Evolutionary conservation across 2,888 invertebrate genomes (phyloP).

Genomic region (Quadriops clusia): DNA sequence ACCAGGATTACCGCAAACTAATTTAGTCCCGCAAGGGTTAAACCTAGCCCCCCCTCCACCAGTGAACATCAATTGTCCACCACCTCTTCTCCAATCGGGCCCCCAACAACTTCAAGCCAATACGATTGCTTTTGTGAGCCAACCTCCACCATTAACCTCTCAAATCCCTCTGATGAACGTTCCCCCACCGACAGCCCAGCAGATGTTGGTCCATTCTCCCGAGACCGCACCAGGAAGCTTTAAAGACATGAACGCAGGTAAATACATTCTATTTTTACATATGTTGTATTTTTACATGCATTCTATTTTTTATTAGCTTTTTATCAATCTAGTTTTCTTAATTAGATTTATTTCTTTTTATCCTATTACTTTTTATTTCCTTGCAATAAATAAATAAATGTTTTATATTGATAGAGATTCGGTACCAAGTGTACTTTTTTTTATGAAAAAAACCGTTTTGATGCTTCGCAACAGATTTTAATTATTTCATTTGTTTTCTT

Average conservation of each 20-base stretch:
- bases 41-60: slow-evolving; percentile 19
- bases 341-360: no score
- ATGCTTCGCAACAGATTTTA: no score
- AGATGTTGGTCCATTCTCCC: slow-evolving; percentile 14
- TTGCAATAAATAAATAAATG: no score
- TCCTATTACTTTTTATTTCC: no score
- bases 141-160: slow-evolving; percentile 28
- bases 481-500: no score
- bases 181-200: slow-evolving; percentile 35
- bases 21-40: no score
- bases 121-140: slow-evolving; percentile 28
- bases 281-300: slow-evolving; percentile 3
- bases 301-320: background rate
- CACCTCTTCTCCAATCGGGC: slow-evolving; percentile 20
- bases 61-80: slow-evolving; percentile 27
- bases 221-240: slow-evolving; percentile 16
- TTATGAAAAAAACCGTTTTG: no score
- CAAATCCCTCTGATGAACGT: slow-evolving; percentile 36
- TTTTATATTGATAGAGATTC: no score
- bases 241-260: slow-evolving; percentile 33
- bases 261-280: slow-evolving; percentile 15
- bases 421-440: no score
- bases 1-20: no score
- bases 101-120: slow-evolving; percentile 18
- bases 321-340: no score